Conservation (phyloP, 2,888 invertebrate species). For the Syritta pipiens region DNA sequence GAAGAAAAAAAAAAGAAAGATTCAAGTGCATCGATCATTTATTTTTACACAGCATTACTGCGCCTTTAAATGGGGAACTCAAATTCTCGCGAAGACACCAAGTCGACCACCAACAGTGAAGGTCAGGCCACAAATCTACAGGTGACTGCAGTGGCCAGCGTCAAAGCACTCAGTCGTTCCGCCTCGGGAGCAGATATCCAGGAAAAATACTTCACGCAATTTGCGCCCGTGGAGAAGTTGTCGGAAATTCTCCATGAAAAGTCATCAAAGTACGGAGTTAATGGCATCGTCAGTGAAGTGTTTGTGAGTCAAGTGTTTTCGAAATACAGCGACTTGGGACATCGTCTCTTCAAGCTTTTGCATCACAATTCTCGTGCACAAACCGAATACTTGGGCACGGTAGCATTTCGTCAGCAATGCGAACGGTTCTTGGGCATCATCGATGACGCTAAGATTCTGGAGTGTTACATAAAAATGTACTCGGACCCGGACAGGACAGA, state of each 20-base stretch:
- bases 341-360: constrained; percentile 84
- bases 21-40: constrained; percentile 56
- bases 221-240: constrained; percentile 87
- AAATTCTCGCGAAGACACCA: constrained; percentile 52
- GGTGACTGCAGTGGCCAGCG: constrained; percentile 2
- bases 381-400: constrained; percentile 82
- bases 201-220: constrained; percentile 82
- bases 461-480: constrained; percentile 86
- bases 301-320: constrained; percentile 86
- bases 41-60: constrained; percentile 38
- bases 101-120: constrained; percentile 36
- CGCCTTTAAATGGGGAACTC: constrained; percentile 65
- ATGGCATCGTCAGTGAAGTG: constrained; percentile 84
- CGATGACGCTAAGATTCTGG: constrained; percentile 83
- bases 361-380: constrained; percentile 83
- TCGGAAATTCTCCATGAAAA: constrained; percentile 87
- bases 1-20: no score
- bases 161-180: constrained; percentile 80
- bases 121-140: constrained; percentile 15
- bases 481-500: constrained; percentile 81
- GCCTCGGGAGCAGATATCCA: constrained; percentile 85
- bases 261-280: constrained; percentile 84
- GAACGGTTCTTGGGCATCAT: constrained; percentile 83
- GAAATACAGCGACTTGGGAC: constrained; percentile 86
- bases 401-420: constrained; percentile 86